Evolutionary conservation across 2,888 invertebrate genomes (phyloP).

Genomic region (Ptilodon capucinus): DNA sequence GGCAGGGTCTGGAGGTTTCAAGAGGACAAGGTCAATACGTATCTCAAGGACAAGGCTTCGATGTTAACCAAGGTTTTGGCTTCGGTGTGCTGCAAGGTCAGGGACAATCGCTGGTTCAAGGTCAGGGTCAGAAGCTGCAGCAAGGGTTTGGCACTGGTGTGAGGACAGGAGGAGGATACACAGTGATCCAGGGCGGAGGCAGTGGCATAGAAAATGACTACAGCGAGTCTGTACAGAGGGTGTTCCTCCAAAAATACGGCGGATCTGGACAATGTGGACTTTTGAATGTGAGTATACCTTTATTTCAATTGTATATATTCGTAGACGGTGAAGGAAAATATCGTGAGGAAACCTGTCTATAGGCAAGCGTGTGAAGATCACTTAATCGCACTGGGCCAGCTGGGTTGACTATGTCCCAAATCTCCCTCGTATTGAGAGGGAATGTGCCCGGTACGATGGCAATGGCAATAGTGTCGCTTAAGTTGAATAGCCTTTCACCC

Average conservation of each 20-base stretch:
- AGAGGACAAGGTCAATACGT: conserved; percentile 26
- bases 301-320: neutral
- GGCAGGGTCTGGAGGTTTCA: conserved; percentile 17
- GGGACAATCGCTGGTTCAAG: conserved; percentile 20
- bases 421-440: too few relatives aligned
- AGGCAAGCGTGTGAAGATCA: too few relatives aligned
- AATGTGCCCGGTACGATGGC: too few relatives aligned
- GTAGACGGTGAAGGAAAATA: too few relatives aligned
- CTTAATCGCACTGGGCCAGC: too few relatives aligned
- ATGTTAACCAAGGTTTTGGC: too few relatives aligned
- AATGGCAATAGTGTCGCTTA: too few relatives aligned
- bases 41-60: conserved; percentile 26
- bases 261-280: conserved; percentile 64
- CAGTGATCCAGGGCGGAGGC: conserved; percentile 1
- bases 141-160: conserved; percentile 17
- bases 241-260: conserved; percentile 55
- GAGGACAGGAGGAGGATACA: conserved; percentile 1
- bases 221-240: conserved; percentile 53
- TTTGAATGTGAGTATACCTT: conserved; percentile 59
- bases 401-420: too few relatives aligned
- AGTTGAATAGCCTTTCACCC: too few relatives aligned
- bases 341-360: too few relatives aligned
- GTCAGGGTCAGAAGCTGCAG: conserved; percentile 24
- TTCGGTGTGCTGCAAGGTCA: too few relatives aligned
- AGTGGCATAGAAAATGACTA: conserved; percentile 52